phyloP scores from a whole-genome alignment of 2,888 invertebrate genomes.

The Rhopalosiphum nymphaeae region DNA sequence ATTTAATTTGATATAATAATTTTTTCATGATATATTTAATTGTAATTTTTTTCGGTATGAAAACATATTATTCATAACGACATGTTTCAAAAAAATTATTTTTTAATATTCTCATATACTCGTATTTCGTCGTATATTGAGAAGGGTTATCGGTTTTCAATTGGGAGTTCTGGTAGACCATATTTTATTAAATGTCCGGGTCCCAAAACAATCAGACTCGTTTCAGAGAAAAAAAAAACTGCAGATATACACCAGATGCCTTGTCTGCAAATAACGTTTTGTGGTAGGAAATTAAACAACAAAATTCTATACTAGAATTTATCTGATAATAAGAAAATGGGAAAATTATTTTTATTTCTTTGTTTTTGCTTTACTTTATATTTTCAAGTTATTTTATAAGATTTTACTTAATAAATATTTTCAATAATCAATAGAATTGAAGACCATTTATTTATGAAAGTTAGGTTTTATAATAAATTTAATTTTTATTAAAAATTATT shows the following conservation, averaged over 20 bases:
- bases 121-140: neutral
- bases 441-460: neutral
- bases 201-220: slow-evolving; percentile 48
- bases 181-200: slow-evolving; percentile 62
- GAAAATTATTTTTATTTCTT: neutral
- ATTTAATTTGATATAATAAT: neutral
- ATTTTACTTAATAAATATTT: neutral
- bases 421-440: neutral
- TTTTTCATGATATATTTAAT: neutral
- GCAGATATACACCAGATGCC: slow-evolving; percentile 60
- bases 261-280: slow-evolving; percentile 53
- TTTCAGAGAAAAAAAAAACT: slow-evolving; percentile 51
- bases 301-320: slow-evolving; percentile 22
- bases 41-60: neutral
- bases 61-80: slow-evolving; percentile 26
- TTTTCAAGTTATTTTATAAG: neutral
- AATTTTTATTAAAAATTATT: neutral
- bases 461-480: neutral
- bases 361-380: slow-evolving; percentile 1
- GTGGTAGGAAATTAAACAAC: slow-evolving; percentile 46
- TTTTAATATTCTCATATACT: slow-evolving; percentile 36
- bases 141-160: slow-evolving; percentile 63
- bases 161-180: slow-evolving; percentile 45
- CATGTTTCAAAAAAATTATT: slow-evolving; percentile 48
- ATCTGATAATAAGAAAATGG: neutral